Conservation (phyloP, 2,888 invertebrate species). For the Plemyria rubiginata region DNA sequence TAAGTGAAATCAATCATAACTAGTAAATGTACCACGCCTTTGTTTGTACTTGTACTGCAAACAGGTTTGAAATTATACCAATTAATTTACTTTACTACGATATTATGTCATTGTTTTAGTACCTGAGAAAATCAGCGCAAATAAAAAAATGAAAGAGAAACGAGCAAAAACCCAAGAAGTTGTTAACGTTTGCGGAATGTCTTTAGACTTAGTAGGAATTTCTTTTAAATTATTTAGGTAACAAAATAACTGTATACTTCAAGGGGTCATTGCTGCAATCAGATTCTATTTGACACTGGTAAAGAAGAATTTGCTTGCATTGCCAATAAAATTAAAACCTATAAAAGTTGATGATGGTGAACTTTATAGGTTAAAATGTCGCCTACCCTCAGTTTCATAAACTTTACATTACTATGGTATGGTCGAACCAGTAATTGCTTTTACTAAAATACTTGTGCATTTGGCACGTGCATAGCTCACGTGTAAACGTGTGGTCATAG, state of each 20-base stretch:
- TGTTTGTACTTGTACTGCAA: slow-evolving; percentile 8
- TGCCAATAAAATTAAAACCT: too few species aligned
- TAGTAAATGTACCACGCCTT: slow-evolving; percentile 20
- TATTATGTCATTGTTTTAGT: slow-evolving; percentile 21
- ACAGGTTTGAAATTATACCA: slow-evolving; percentile 23
- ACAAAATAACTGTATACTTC: too few species aligned
- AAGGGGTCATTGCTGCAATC: too few species aligned
- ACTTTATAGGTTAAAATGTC: neutral
- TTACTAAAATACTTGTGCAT: slow-evolving; percentile 17
- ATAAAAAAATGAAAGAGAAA: slow-evolving; percentile 1
- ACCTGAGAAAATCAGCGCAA: slow-evolving; percentile 6
- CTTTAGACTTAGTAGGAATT: neutral
- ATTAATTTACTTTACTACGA: slow-evolving; percentile 15
- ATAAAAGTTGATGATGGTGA: neutral
- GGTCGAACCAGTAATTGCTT: slow-evolving; percentile 17
- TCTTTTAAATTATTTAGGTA: too few species aligned
- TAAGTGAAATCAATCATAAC: slow-evolving; percentile 25
- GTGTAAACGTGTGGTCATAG: slow-evolving; percentile 19
- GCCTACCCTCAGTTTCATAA: slow-evolving; percentile 1
- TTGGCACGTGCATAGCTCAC: slow-evolving; percentile 36
- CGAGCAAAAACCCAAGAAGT: neutral
- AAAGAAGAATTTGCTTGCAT: too few species aligned
- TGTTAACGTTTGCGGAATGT: neutral
- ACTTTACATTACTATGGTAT: slow-evolving; percentile 4
- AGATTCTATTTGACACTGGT: too few species aligned